Percentiles rank a stretch among this genome's conserved stretches.
These are phyloP conservation scores for Galerucella pusilla DNA, from an alignment of 2,888 invertebrate genomes.

Conservation along the genomic window DNA sequence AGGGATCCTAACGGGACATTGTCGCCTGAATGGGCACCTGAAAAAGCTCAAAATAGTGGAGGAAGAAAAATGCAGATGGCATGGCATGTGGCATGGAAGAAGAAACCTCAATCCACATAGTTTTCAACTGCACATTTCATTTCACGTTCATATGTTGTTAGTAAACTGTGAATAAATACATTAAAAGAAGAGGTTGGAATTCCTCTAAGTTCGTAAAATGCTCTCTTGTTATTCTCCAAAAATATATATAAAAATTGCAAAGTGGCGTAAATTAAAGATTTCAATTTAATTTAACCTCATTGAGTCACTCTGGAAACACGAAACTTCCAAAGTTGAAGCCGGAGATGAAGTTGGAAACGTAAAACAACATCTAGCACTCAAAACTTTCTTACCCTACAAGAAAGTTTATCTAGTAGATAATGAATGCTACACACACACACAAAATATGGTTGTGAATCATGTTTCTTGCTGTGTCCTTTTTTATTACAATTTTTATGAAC, in stretches of 20 bases:
- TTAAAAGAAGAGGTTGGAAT: too few relatives aligned
- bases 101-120: too few relatives aligned
- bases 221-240: background rate
- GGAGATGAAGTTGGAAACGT: slow-evolving; percentile 6
- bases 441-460: background rate
- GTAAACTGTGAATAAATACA: too few relatives aligned
- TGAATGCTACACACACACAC: background rate
- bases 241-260: background rate
- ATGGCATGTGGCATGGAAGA: too few relatives aligned
- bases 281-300: background rate
- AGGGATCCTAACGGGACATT: too few relatives aligned
- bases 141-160: too few relatives aligned
- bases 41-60: too few relatives aligned
- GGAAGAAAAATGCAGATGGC: too few relatives aligned
- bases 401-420: slow-evolving; percentile 15
- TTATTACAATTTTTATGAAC: too few relatives aligned
- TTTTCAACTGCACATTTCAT: too few relatives aligned
- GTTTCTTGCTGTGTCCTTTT: background rate
- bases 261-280: too few relatives aligned
- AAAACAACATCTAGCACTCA: slow-evolving; percentile 13
- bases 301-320: background rate
- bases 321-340: slow-evolving; percentile 6
- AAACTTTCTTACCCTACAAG: slow-evolving; percentile 10
- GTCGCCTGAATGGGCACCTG: too few relatives aligned
- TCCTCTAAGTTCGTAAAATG: background rate